Evolutionary conservation across 2,888 invertebrate genomes (phyloP), one percentile per base, ranked within the genome.

Genomic region (Agrochola lychnidis): DNA sequence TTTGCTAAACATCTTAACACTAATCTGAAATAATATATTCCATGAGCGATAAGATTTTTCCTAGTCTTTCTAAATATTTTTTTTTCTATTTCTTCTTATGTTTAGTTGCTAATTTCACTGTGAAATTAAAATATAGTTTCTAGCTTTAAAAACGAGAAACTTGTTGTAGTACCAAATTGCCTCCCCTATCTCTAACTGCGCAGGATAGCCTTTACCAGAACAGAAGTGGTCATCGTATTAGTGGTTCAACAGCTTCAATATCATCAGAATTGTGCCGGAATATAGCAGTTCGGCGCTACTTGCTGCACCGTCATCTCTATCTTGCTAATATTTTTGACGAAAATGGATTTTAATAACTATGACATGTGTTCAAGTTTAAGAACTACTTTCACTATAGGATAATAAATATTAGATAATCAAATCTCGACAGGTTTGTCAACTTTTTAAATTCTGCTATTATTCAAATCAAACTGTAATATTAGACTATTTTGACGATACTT

Each of bases 311-410:
- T 22, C 51, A 51, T 51, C 51, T 51, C 7, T 63, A 40, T 40
- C 12, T 72, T 22, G 4, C 4, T 22, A 69, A 51, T 59, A 56
- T 16, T 45, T 36, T 53, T 51, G 42, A 40, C 36, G 25, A 53
- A 62, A 14, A 48, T 12, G 19, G 9, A 42, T 45, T 57, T 70
- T 36, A 42, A 70, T 56, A 57, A 75, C 10, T 53, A 45, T 25
- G 30, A 42, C 40, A 19, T 56, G 19, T n/a, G 16, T 51, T 51
- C 22, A 25, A 42, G n/a, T 56, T 45, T 59, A 57, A 61, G 14
- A 73, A 51, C 80, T 40, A 84, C 80, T 84, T 81, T 80, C 84
- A 70, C 73, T 40, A 14, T 5, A 66, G 36, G 19, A 63, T 83
- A 45, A 51, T 70, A 67, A 36, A 57, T 40, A 53, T 67, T 30